Evolutionary conservation across 2,888 invertebrate genomes (phyloP), one percentile per base, ranked within the genome.

Genomic region (Patella caerulea): DNA sequence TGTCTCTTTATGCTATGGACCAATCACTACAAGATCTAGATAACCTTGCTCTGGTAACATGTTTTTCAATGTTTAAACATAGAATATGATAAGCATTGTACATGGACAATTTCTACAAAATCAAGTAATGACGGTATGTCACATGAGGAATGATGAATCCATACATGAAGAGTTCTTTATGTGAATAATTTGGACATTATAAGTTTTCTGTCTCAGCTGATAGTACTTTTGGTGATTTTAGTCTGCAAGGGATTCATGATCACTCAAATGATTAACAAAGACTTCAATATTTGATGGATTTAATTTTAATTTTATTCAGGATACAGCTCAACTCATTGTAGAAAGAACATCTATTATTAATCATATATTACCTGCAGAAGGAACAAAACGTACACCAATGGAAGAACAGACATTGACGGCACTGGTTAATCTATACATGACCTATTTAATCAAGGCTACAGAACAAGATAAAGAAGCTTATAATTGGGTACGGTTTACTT

Each of bases 271-370:
- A 45, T 45, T 7, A 45, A 1, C 45, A 45, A 7, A 1, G 9
- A 9, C 45, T 45, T 45, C 9, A 45, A 45, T 45, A 45, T 45
- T 45, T 9, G 45, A 45, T 45, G 9, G 0, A 45, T 45, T 9
- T 17, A 73, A 45, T 74, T 55, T 56, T n/a, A 4, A 24, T 65
- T 65, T 24, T 19, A 65, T 81, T 93, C 94, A 95, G 92, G 98
- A 98, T 91, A 94, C 98, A 90, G 96, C 97, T 15, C 97, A 97
- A 85, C 93, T 98, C 85, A 95, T 98, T 81, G 97, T 98, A 78
- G 98, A 98, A 92, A 93, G 98, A 24, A 95, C 95, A 82, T 96
- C 96, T 11, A 95, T 98, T 87, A 95, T 96, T 87, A 94, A 95
- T 73, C 95, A 95, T 82, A 95, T 97, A 83, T 93, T 97, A 75